phyloP scores from a whole-genome alignment of 2,113 vertebrate species.

The Vanacampus margaritifer region DNA sequence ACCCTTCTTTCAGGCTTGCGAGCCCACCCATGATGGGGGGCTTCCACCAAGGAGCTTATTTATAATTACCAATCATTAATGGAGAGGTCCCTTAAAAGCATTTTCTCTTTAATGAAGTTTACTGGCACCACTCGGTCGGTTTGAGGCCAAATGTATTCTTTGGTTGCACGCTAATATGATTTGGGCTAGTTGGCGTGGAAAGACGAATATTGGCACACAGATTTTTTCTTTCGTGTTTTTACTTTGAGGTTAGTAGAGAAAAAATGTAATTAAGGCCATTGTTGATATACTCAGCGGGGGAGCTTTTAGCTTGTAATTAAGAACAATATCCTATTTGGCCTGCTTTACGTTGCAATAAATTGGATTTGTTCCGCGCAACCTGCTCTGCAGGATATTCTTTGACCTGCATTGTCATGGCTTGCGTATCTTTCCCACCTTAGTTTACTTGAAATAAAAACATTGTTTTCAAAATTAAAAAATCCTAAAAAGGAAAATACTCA shows the following conservation, averaged over 20 bases:
- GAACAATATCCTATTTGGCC: slow-evolving; percentile 70
- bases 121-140: slow-evolving; percentile 56
- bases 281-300: slow-evolving; percentile 63
- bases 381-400: slow-evolving; percentile 63
- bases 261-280: slow-evolving; percentile 73
- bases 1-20: slow-evolving; percentile 70
- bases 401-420: slow-evolving; percentile 69
- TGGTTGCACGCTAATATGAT: slow-evolving; percentile 75
- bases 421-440: slow-evolving; percentile 19
- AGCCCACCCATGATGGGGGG: slow-evolving; percentile 75
- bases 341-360: slow-evolving; percentile 65
- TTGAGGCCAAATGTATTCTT: slow-evolving; percentile 71
- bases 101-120: slow-evolving; percentile 68
- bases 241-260: slow-evolving; percentile 50
- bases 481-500: not conserved
- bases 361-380: slow-evolving; percentile 69
- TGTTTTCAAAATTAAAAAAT: not conserved
- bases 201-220: slow-evolving; percentile 68
- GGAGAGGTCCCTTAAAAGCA: slow-evolving; percentile 73
- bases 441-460: not conserved
- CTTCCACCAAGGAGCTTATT: slow-evolving; percentile 73
- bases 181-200: slow-evolving; percentile 72
- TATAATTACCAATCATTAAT: slow-evolving; percentile 67
- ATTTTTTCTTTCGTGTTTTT: slow-evolving; percentile 64
- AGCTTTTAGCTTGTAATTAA: slow-evolving; percentile 68